These are phyloP conservation scores for Drosophila demipolita DNA, from an alignment of 2,888 invertebrate species.

Conservation along the genomic window DNA sequence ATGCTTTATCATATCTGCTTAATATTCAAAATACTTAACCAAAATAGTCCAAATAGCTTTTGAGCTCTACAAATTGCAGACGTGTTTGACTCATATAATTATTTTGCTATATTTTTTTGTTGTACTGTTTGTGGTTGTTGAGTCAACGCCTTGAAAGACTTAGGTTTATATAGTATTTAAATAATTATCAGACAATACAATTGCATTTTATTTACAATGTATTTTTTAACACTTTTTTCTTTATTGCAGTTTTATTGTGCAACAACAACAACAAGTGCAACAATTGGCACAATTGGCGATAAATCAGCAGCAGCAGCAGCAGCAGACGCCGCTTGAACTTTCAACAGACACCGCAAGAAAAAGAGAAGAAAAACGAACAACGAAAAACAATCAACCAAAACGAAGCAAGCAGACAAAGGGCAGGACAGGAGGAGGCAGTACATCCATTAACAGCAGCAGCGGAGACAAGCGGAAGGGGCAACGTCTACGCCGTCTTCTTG, in stretches of 20 bases:
- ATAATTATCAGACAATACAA: slow-evolving; percentile 33
- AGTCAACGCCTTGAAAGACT: slow-evolving; percentile 15
- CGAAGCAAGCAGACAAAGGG: slow-evolving; percentile 16
- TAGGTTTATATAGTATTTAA: slow-evolving; percentile 19
- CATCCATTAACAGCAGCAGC: slow-evolving; percentile 49
- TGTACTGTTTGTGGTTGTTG: slow-evolving; percentile 39
- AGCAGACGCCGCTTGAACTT: slow-evolving; percentile 46
- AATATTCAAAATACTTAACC: not conserved
- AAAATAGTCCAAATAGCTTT: slow-evolving; percentile 8
- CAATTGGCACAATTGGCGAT: slow-evolving; percentile 65
- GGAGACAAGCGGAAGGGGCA: not conserved
- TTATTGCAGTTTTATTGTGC: slow-evolving; percentile 72
- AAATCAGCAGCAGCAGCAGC: slow-evolving; percentile 44
- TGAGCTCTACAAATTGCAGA: not conserved
- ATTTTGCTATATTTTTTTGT: not conserved
- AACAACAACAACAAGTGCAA: slow-evolving; percentile 64
- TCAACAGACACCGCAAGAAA: slow-evolving; percentile 19
- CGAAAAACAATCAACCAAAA: slow-evolving; percentile 50
- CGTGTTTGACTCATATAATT: slow-evolving; percentile 22
- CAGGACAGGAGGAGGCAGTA: slow-evolving; percentile 27
- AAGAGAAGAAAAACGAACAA: slow-evolving; percentile 46
- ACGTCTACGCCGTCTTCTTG: not conserved
- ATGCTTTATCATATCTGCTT: not conserved
- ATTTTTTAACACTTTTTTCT: slow-evolving; percentile 31
- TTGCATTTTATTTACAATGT: slow-evolving; percentile 33